phyloP scores from a whole-genome alignment of 1,140 invertebrate species.

The Plectus sambesii region DNA sequence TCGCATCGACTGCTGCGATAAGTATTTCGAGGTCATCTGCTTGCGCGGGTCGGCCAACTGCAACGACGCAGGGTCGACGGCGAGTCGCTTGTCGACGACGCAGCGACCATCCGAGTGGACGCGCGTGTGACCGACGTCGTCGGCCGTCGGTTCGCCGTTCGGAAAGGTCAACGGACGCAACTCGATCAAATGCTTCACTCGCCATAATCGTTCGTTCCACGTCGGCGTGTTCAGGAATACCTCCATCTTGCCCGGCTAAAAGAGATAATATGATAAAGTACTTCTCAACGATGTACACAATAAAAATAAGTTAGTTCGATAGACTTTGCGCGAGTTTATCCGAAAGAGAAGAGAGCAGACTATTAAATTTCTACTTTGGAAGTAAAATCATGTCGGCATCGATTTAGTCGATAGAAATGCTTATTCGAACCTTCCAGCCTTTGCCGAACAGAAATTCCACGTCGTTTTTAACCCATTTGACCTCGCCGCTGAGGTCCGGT shows the following conservation, averaged over 20 bases:
- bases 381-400: not conserved
- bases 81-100: conserved; percentile 22
- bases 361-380: not conserved
- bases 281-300: not conserved
- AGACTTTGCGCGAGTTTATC: not conserved
- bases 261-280: conserved; percentile 3
- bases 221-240: conserved; percentile 39
- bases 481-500: conserved; percentile 18
- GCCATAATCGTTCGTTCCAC: conserved; percentile 37
- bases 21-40: conserved; percentile 28
- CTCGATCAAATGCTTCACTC: conserved; percentile 43
- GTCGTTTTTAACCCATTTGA: conserved; percentile 23
- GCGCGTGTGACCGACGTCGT: conserved; percentile 26
- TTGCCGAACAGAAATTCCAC: conserved; percentile 34
- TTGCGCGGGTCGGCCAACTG: conserved; percentile 29
- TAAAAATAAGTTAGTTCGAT: not conserved
- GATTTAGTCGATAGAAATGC: not conserved
- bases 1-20: conserved; percentile 19
- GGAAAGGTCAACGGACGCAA: conserved; percentile 35
- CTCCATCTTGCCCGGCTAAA: conserved; percentile 31
- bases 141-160: conserved; percentile 37
- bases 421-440: conserved; percentile 19
- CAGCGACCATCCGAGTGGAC: conserved; percentile 31
- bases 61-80: conserved; percentile 15
- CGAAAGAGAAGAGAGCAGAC: not conserved